Evolutionary conservation across 2,888 invertebrate species (phyloP).

Genomic region (Nomada fabriciana): DNA sequence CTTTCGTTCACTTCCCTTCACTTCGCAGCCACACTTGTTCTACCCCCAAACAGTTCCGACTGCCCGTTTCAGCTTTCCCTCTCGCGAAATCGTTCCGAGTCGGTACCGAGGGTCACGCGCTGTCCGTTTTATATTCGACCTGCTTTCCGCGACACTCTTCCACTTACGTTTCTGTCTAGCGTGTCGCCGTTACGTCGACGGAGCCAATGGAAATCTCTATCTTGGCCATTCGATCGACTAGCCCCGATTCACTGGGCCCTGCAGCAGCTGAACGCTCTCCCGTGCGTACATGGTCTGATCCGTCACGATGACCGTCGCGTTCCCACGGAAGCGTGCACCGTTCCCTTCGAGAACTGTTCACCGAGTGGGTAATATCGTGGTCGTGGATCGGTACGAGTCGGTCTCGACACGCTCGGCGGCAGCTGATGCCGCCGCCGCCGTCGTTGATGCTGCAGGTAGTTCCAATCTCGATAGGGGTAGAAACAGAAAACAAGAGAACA

Average conservation of each 20-base stretch:
- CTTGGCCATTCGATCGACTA: constrained; percentile 16
- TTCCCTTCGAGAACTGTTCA: constrained; percentile 20
- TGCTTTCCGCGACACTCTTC: not conserved
- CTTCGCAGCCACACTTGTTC: constrained; percentile 18
- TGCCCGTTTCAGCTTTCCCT: constrained; percentile 18
- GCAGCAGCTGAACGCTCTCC: not conserved
- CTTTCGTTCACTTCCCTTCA: not conserved
- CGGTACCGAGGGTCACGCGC: not conserved
- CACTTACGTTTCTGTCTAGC: not conserved
- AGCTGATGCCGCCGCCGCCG: constrained; percentile 67
- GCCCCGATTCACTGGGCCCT: not conserved
- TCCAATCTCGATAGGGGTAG: constrained; percentile 53
- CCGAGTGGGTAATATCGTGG: constrained; percentile 16
- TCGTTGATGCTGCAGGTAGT: constrained; percentile 63
- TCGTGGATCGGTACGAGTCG: constrained; percentile 39
- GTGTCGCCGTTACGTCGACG: not conserved
- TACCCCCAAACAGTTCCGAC: constrained; percentile 5
- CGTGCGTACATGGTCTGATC: constrained; percentile 1
- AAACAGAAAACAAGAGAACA: constrained; percentile 62
- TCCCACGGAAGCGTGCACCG: not conserved
- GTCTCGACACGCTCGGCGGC: constrained; percentile 65
- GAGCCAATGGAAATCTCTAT: constrained; percentile 1
- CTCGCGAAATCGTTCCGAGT: constrained; percentile 6
- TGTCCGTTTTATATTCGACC: not conserved
- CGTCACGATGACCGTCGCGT: not conserved